Evolutionary conservation across 2,797 vertebrate genomes (phyloP), one percentile per base, ranked within the genome.

Genomic region (Loriculus beryllinus): DNA sequence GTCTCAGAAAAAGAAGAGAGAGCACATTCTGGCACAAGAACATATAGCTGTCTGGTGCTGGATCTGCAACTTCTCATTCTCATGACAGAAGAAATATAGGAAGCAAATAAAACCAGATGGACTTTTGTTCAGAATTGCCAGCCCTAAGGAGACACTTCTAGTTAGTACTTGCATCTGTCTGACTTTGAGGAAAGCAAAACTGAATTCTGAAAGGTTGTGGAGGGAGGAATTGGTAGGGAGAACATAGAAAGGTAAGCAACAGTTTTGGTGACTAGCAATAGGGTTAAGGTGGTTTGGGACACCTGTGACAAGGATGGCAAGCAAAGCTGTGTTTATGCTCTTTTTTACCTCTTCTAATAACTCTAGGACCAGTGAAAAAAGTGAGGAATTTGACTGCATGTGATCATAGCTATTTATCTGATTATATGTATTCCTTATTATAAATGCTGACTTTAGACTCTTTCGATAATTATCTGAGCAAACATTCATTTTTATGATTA

Each of bases 41-140:
- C 14, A 28, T 1, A 28, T 1, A 74, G 3, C 4, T 63, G 11
- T 33, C 31, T 54, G 2, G 19, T 8, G 4, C 5, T 68, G 14
- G 5, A 56, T 59, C n/a, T 92, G 35, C 56, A 56, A 29, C 31
- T 67, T 51, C 33, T 68, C 43, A 17, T 81, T 67, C 43, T 88
- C 28, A 12, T 15, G 20, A 39, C 20, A 75, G 11, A 69, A 13
- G 72, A 89, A 59, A 40, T n/a, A 23, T 1, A 63, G 37, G 39
- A 80, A 54, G 9, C 22, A 86, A 76, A 77, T 49, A 51, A 80
- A 82, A 77, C 6, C 31, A 56, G 13, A 5, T 3, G 2, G 33
- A 37, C 3, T 35, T 86, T 6, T 60, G 42, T 37, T 75, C n/a
- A 63, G n/a, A 80, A 51, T 18, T 68, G 10, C 22, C 17, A 71